Percentiles rank a stretch among this genome's conserved stretches.
These are phyloP conservation scores for Eustalomyia histrio DNA, from an alignment of 2,888 invertebrate genomes.

Conservation along the genomic window DNA sequence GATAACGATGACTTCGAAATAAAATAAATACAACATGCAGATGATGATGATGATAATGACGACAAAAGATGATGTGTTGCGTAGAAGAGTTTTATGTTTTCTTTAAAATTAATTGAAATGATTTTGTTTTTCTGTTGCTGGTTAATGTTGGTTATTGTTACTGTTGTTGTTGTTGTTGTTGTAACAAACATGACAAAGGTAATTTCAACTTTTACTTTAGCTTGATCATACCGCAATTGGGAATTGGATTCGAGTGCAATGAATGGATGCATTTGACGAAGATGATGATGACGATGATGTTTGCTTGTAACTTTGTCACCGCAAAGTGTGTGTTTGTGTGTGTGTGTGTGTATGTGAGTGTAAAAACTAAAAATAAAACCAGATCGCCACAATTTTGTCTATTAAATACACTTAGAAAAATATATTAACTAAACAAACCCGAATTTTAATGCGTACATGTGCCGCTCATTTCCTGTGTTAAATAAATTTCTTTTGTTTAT, in stretches of 20 bases:
- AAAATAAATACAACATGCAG: constrained; percentile 37
- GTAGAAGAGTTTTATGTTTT: constrained; percentile 56
- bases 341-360: no score
- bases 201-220: constrained; percentile 69
- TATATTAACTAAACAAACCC: no score
- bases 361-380: constrained; percentile 25
- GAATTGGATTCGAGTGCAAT: constrained; percentile 63
- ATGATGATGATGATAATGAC: constrained; percentile 54
- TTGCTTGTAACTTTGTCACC: constrained; percentile 61
- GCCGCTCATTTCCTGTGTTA: no score
- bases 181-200: constrained; percentile 68
- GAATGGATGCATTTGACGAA: constrained; percentile 56
- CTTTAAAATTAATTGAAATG: constrained; percentile 63
- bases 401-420: constrained; percentile 41
- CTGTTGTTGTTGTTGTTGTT: constrained; percentile 55
- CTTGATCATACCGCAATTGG: constrained; percentile 65
- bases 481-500: no score
- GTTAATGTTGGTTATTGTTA: constrained; percentile 60
- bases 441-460: no score
- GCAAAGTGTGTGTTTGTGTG: constrained; percentile 23
- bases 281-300: constrained; percentile 33
- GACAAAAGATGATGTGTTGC: constrained; percentile 51
- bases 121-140: constrained; percentile 54
- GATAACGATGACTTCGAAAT: constrained; percentile 13
- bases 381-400: constrained; percentile 45